A percentile compares a stretch with the other conserved stretches of the same genome.
Evolutionary conservation across 2,888 invertebrate species (phyloP).

Genomic region (Coenonympha glycerion): DNA sequence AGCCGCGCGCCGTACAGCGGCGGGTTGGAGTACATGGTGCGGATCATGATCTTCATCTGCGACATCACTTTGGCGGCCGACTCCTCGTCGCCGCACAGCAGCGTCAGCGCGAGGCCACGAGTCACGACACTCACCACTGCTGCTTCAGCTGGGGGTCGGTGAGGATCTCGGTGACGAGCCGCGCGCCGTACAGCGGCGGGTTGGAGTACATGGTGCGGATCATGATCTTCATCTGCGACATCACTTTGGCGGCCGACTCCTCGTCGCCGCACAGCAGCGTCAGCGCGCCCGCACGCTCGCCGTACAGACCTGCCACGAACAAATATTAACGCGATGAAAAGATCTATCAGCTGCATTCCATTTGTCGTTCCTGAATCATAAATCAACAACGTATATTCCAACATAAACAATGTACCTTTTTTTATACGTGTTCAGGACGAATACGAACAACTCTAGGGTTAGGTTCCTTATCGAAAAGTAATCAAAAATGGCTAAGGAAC

Average conservation of each 20-base stretch:
- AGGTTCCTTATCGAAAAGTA: too few species aligned
- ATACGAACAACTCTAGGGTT: too few species aligned
- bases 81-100: constrained; percentile 84
- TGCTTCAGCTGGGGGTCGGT: constrained; percentile 79
- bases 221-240: constrained; percentile 97
- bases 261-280: constrained; percentile 83
- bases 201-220: constrained; percentile 98
- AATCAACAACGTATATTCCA: too few species aligned
- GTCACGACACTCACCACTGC: constrained; percentile 84
- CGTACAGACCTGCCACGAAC: constrained; percentile 76
- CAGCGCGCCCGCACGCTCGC: constrained; percentile 96
- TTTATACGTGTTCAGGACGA: too few species aligned
- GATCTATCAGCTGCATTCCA: too few species aligned
- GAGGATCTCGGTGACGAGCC: constrained; percentile 91
- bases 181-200: constrained; percentile 95
- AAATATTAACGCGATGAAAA: too few species aligned
- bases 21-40: constrained; percentile 98
- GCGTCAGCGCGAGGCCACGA: constrained; percentile 92
- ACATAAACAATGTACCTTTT: too few species aligned
- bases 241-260: constrained; percentile 87
- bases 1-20: constrained; percentile 95
- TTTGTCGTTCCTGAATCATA: too few species aligned
- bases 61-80: constrained; percentile 91
- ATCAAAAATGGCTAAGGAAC: too few species aligned
- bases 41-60: constrained; percentile 95